phyloP scores from a whole-genome alignment of 1,140 invertebrate species.

The Drosophila kikkawai region DNA sequence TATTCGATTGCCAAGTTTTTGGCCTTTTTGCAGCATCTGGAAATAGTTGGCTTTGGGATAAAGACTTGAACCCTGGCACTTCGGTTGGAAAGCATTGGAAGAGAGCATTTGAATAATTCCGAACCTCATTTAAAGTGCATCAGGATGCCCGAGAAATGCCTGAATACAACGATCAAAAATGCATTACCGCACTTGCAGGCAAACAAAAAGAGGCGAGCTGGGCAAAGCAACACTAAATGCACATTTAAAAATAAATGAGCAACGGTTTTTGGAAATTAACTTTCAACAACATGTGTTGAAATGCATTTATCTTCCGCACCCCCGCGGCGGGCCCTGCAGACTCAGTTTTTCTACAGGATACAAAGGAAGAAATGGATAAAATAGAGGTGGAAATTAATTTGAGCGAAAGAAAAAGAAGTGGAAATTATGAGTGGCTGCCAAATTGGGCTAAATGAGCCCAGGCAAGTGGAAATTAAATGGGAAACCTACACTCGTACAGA shows the following conservation, averaged over 20 bases:
- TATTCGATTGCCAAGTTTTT: conserved; percentile 49
- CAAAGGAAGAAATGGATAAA: conserved; percentile 24
- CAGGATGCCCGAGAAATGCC: conserved; percentile 29
- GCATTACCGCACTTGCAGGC: conserved; percentile 53
- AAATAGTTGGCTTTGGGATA: conserved; percentile 29
- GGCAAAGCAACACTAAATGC: conserved; percentile 55
- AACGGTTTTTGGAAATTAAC: conserved; percentile 79
- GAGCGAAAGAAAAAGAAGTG: conserved; percentile 24
- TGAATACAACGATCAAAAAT: conserved; percentile 62
- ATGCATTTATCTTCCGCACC: conserved; percentile 77
- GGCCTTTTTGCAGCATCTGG: conserved; percentile 32
- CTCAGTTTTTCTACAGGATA: conserved; percentile 7
- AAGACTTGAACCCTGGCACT: conserved; percentile 5
- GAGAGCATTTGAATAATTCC: conserved; percentile 23
- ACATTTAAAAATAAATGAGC: conserved; percentile 77
- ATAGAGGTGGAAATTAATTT: conserved; percentile 81
- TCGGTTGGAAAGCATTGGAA: conserved; percentile 4
- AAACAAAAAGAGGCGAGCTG: conserved; percentile 15
- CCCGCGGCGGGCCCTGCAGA: conserved; percentile 38
- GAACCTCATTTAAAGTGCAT: conserved; percentile 57
- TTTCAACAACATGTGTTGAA: conserved; percentile 83
- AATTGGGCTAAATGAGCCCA: conserved; percentile 78
- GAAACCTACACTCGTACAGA: conserved; percentile 30
- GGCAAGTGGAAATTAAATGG: conserved; percentile 74
- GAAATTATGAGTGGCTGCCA: conserved; percentile 69